phyloP scores from a whole-genome alignment of 1,140 invertebrate genomes.

The Aphaenogaster ashmeadi region DNA sequence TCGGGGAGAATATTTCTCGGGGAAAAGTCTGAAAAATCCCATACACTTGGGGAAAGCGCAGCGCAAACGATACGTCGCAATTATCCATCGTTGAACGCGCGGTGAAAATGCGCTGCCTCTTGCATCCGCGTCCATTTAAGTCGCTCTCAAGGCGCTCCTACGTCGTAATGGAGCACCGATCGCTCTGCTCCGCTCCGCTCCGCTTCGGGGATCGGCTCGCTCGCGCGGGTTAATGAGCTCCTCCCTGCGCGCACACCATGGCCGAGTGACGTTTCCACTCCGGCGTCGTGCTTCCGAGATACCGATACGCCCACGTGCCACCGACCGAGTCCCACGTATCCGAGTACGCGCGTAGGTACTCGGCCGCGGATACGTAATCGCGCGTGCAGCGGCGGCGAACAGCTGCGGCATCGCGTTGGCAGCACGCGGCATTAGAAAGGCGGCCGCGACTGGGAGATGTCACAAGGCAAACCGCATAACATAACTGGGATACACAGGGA shows the following conservation, averaged over 20 bases:
- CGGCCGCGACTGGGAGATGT: conserved; percentile 80
- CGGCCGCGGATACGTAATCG: conserved; percentile 39
- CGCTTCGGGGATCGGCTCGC: conserved; percentile 11
- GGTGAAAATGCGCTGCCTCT: conserved; percentile 44
- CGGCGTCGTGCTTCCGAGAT: conserved; percentile 70
- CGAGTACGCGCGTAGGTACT: conserved; percentile 32
- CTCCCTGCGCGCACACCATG: conserved; percentile 25
- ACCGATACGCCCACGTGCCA: conserved; percentile 71
- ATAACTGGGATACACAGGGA: conserved; percentile 80
- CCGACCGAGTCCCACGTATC: conserved; percentile 59
- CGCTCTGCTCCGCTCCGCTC: conserved; percentile 31
- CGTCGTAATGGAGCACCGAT: conserved; percentile 40
- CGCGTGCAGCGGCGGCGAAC: conserved; percentile 12
- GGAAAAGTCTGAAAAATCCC: not conserved
- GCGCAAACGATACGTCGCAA: not conserved
- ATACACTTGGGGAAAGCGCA: not conserved
- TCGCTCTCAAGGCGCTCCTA: conserved; percentile 22
- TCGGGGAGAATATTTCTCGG: not conserved
- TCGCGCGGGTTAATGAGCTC: conserved; percentile 73
- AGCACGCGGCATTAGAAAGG: conserved; percentile 84
- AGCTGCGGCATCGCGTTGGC: conserved; percentile 50
- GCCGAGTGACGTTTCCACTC: conserved; percentile 67
- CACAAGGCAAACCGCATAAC: conserved; percentile 86
- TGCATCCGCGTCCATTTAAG: conserved; percentile 20
- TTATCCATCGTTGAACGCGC: not conserved